Percentiles rank a stretch among this genome's conserved stretches.
Conservation (phyloP, 2,797 vertebrate species). For the Huso huso region DNA sequence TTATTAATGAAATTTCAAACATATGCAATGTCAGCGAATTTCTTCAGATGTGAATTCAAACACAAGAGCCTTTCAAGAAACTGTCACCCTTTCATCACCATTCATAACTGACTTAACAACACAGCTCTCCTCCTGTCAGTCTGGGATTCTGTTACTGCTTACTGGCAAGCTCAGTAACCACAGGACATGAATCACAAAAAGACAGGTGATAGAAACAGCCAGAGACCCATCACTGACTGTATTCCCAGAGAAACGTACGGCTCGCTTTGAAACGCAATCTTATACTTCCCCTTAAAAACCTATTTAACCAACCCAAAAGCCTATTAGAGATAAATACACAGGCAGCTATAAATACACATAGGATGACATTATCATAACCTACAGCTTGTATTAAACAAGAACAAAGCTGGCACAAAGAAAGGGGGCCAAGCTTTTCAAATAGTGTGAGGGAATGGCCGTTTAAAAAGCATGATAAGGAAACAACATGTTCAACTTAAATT, state of each 20-base stretch:
- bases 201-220: neutral
- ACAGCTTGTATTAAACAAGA: neutral
- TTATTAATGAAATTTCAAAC: neutral
- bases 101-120: neutral
- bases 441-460: neutral
- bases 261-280: neutral
- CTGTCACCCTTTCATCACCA: neutral
- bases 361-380: neutral
- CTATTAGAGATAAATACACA: neutral
- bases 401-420: neutral
- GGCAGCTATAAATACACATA: neutral
- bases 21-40: neutral
- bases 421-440: neutral
- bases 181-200: neutral
- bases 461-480: neutral
- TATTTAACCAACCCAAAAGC: neutral
- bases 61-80: no score
- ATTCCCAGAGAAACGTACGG: neutral
- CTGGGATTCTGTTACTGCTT: neutral
- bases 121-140: neutral
- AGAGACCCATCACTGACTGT: neutral
- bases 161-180: neutral
- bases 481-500: no score
- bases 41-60: no score
- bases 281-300: conserved; percentile 1